Conservation (phyloP, 2,797 vertebrate species). For the Limnodromus scolopaceus region DNA sequence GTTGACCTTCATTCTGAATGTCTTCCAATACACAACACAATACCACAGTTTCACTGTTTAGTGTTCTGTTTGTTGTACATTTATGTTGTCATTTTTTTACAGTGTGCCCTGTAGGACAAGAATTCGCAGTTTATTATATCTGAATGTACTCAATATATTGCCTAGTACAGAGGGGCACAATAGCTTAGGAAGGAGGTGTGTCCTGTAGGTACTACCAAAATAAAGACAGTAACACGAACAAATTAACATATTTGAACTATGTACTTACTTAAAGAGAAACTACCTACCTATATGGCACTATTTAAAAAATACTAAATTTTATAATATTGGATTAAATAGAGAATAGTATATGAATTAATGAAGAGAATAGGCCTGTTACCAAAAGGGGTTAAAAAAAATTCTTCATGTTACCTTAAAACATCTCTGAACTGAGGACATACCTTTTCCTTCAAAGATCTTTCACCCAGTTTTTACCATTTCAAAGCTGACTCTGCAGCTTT, state of each 20-base stretch:
- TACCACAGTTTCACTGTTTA: neutral
- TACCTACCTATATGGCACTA: neutral
- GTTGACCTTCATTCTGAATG: neutral
- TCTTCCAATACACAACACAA: neutral
- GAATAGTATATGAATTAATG: neutral
- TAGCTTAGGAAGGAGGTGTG: fast-evolving
- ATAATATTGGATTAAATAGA: neutral
- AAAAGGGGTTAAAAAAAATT: neutral
- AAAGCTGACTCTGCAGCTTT: neutral
- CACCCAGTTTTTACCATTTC: neutral
- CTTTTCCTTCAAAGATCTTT: neutral
- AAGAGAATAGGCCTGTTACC: neutral
- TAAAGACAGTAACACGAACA: neutral
- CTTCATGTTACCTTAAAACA: neutral
- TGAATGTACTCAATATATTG: neutral
- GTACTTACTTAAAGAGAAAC: neutral
- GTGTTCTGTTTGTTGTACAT: neutral
- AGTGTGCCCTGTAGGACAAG: neutral
- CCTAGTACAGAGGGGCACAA: neutral
- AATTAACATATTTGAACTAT: neutral
- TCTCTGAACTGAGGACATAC: neutral
- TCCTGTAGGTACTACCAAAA: neutral
- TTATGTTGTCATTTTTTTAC: neutral
- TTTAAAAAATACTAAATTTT: neutral
- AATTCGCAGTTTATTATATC: neutral